Evolutionary conservation across 2,113 vertebrate species (phyloP).

Genomic region (Eudorcas thomsonii): DNA sequence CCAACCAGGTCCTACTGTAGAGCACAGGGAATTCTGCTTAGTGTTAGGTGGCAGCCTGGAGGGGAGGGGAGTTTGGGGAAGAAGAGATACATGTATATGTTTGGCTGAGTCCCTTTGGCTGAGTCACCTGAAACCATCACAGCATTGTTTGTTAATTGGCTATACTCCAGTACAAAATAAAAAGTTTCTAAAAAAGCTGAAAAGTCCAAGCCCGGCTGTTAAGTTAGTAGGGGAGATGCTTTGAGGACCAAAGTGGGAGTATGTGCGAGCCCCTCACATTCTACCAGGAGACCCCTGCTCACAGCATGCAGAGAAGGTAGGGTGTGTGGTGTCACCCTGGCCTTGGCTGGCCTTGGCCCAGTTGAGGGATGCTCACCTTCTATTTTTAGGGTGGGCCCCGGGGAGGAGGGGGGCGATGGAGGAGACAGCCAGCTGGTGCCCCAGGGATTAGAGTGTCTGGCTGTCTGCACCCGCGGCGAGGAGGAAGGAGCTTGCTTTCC

Average conservation of each 20-base stretch:
- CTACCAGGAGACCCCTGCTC: neutral
- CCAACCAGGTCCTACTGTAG: neutral
- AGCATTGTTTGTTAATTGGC: neutral
- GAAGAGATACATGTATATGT: neutral
- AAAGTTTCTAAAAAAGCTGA: neutral
- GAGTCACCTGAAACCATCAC: neutral
- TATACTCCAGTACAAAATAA: neutral
- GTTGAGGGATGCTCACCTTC: neutral
- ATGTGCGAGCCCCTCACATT: neutral
- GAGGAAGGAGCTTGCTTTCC: conserved; percentile 53
- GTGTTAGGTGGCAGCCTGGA: neutral
- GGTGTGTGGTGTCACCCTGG: neutral
- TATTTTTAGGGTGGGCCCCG: neutral
- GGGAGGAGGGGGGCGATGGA: neutral
- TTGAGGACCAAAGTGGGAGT: neutral
- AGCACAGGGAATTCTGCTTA: neutral
- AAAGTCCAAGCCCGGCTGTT: neutral
- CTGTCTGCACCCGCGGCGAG: neutral
- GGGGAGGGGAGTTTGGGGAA: neutral
- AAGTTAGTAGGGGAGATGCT: neutral
- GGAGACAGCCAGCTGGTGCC: neutral
- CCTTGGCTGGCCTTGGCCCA: neutral
- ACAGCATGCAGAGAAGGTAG: neutral
- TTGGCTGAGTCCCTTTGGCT: neutral
- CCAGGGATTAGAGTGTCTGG: neutral